Conservation (phyloP, 2,797 vertebrate genomes). For the Notoglanidium macrostoma region DNA sequence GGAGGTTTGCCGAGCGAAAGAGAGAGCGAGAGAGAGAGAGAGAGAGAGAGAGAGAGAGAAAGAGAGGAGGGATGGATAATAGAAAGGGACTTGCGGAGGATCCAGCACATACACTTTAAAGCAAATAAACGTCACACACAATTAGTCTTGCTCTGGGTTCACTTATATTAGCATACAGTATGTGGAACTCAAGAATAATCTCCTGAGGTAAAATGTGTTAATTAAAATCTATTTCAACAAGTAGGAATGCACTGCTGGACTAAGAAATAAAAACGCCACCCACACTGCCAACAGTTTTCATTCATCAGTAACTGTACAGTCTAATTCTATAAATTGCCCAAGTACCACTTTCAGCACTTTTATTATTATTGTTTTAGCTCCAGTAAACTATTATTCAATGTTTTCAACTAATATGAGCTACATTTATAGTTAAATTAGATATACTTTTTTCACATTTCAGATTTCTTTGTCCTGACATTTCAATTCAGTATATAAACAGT, state of each 20-base stretch:
- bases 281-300: neutral
- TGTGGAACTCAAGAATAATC: constrained; percentile 13
- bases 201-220: neutral
- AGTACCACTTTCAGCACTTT: neutral
- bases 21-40: constrained; percentile 14
- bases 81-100: constrained; percentile 58
- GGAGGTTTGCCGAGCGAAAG: constrained; percentile 6
- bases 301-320: neutral
- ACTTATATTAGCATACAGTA: constrained; percentile 1
- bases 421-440: neutral
- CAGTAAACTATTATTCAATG: neutral
- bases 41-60: neutral
- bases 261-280: neutral
- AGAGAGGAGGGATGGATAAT: neutral
- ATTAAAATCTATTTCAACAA: neutral
- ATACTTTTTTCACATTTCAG: neutral
- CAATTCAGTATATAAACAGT: neutral
- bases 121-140: constrained; percentile 37
- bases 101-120: constrained; percentile 12
- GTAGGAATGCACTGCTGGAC: neutral
- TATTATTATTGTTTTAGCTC: neutral
- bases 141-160: constrained; percentile 17
- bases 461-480: neutral
- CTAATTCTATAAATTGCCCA: neutral
- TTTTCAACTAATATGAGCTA: neutral